Conservation (phyloP, 2,888 invertebrate species). For the Chouioia cunea region DNA sequence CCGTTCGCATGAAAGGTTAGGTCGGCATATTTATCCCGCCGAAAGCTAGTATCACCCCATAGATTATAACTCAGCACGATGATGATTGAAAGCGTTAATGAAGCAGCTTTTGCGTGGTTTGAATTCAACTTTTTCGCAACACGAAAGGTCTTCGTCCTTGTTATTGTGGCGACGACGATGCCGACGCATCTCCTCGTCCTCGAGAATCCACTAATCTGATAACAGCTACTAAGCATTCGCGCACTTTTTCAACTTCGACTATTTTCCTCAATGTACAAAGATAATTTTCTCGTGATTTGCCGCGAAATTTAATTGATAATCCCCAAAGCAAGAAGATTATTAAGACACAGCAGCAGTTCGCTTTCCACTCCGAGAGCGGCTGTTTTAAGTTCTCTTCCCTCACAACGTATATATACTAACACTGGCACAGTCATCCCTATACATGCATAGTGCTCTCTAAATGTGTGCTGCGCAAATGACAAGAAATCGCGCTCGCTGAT, state of each 20-base stretch:
- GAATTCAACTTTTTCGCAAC: background rate
- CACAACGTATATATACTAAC: conserved; percentile 6
- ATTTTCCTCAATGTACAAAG: no score
- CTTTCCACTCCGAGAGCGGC: conserved; percentile 2
- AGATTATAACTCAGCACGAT: conserved; percentile 6
- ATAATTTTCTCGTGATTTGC: background rate
- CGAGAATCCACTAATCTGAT: background rate
- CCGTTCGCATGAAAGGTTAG: conserved; percentile 14
- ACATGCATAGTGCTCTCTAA: background rate
- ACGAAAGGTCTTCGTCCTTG: background rate
- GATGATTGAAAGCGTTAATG: background rate
- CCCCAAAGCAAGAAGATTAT: background rate
- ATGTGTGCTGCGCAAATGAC: background rate
- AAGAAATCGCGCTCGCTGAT: background rate
- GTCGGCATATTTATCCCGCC: background rate
- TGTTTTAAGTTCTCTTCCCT: conserved; percentile 7
- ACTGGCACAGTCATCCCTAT: background rate
- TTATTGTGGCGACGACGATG: background rate
- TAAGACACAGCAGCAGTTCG: background rate
- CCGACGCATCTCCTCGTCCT: conserved; percentile 29
- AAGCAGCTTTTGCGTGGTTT: background rate
- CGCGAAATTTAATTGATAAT: conserved; percentile 24
- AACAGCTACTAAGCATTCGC: conserved; percentile 14
- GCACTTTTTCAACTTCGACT: background rate
- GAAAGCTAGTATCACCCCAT: background rate